A percentile compares a stretch with the other conserved stretches of the same genome.
These are phyloP conservation scores for Malurus melanocephalus DNA, from an alignment of 2,113 vertebrate species.

Conservation along the genomic window DNA sequence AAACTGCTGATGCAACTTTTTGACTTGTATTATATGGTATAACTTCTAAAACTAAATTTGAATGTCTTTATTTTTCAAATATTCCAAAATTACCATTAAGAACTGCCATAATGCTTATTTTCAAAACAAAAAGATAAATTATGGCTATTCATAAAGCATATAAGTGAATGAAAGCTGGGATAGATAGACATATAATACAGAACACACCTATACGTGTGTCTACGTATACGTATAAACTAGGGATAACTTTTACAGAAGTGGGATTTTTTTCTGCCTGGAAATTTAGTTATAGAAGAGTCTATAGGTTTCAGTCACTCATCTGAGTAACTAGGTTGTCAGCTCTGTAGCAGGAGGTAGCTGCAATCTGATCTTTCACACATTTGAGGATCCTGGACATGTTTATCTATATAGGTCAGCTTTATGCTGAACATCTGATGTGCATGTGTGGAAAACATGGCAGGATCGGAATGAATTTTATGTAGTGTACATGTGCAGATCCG, in stretches of 20 bases:
- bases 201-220: accelerated
- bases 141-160: neutral
- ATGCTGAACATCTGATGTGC: neutral
- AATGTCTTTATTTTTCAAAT: neutral
- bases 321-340: neutral
- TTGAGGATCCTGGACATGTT: neutral
- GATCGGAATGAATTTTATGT: neutral
- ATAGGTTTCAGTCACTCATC: neutral
- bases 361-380: neutral
- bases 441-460: neutral
- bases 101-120: neutral
- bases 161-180: neutral
- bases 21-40: neutral
- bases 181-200: neutral
- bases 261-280: neutral
- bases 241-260: neutral
- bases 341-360: neutral
- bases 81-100: neutral
- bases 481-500: neutral
- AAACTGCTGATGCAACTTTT: neutral
- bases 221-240: neutral
- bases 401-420: neutral
- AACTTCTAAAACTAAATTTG: neutral
- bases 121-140: neutral
- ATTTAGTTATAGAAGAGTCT: neutral